Percentiles rank a stretch among this genome's conserved stretches.
phyloP scores from a whole-genome alignment of 2,113 vertebrate species.

The Opisthocomus hoazin region DNA sequence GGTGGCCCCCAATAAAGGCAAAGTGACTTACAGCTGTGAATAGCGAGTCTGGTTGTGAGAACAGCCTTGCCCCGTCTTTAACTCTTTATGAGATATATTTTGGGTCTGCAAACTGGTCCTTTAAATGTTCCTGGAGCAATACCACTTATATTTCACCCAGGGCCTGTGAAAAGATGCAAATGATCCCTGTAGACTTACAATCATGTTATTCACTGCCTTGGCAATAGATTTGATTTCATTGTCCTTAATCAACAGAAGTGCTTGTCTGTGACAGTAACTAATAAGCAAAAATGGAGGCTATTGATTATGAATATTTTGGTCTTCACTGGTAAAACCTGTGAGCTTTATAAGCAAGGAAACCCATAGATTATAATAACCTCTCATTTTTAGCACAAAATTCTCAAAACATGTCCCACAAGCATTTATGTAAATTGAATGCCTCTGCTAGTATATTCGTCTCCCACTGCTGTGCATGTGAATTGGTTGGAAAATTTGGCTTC shows the following conservation, averaged over 20 bases:
- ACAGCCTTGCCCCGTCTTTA: background rate
- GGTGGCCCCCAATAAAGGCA: background rate
- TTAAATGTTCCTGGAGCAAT: background rate
- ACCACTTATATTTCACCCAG: background rate
- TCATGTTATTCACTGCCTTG: background rate
- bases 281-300: conserved; percentile 3
- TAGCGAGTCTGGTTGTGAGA: background rate
- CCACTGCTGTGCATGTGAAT: background rate
- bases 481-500: background rate
- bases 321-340: background rate
- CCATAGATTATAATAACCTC: background rate
- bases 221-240: background rate
- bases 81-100: background rate
- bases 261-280: background rate
- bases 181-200: background rate
- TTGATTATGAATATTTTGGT: conserved; percentile 1
- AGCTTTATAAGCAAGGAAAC: background rate
- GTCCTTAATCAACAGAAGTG: background rate
- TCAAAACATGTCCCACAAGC: background rate
- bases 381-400: background rate
- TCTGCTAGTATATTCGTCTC: background rate
- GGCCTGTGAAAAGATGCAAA: background rate
- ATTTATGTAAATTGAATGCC: conserved; percentile 17
- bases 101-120: background rate
- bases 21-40: background rate